These are phyloP conservation scores for Falco cherrug DNA, from an alignment of 2,797 vertebrate genomes.

Conservation along the genomic window DNA sequence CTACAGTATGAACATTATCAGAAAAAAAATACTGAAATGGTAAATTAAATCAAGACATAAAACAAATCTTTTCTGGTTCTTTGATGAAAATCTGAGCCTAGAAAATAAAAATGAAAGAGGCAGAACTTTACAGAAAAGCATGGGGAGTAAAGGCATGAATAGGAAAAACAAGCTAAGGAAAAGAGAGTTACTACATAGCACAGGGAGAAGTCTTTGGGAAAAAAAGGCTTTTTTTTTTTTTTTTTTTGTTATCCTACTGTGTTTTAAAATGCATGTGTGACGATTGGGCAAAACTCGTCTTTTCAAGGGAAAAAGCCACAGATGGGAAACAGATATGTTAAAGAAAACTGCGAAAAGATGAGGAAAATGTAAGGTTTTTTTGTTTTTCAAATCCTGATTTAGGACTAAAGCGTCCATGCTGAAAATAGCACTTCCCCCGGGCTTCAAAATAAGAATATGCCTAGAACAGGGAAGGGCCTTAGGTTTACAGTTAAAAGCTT, in stretches of 20 bases:
- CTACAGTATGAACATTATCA: neutral
- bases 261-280: neutral
- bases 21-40: neutral
- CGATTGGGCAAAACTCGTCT: neutral
- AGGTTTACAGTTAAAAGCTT: neutral
- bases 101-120: neutral
- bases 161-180: neutral
- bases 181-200: neutral
- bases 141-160: neutral
- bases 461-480: neutral
- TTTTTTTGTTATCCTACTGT: neutral
- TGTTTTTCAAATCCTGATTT: neutral
- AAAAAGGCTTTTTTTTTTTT: neutral
- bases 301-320: neutral
- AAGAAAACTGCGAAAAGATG: neutral
- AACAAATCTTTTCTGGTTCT: neutral
- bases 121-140: neutral
- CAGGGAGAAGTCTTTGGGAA: neutral
- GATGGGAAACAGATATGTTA: neutral
- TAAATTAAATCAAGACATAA: conserved; percentile 33
- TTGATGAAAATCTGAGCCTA: conserved; percentile 11
- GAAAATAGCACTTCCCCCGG: neutral
- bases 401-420: neutral
- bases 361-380: neutral
- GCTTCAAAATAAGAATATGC: neutral